Base-by-base conservation (phyloP, 2,113 vertebrate genomes). In the Barbus barbus region DNA sequence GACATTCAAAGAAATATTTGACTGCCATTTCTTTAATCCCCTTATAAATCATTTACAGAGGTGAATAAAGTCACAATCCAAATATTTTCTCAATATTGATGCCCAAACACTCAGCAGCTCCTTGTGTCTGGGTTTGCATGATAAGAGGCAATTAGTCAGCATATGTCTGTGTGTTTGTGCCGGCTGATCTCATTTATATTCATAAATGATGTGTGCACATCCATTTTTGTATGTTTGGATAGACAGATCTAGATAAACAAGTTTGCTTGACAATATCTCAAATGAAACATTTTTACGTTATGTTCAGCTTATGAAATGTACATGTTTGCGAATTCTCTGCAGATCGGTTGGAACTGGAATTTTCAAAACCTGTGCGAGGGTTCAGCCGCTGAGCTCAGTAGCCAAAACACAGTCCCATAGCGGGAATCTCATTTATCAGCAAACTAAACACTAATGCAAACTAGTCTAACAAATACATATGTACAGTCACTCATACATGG, bases 111-210 rank as follows among this genome's bases (percentile, higher is more conserved):
- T 74, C 71, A 7, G 1, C 18, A 46, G 71, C 12, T 20, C 48
- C 75, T 36, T 31, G 28, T 36, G 75, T 58, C 75, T 77, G 75
- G 51, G 46, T 77, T 36, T 77, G 48, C 48, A 53, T 77, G 74
- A 77, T 77, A 77, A 77, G 74, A 77, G 28, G 28, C n/a, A 53
- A 77, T 77, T 77, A 77, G 46, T 9, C 75, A 14, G 75, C 46
- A 46, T 48, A 48, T 51, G 44, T 48, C 26, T 74, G 48, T 56
- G 74, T 31, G 26, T 76, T 76, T 53, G 74, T 56, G 28, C 48
- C 1, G 48, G 4, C 0, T n/a, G 31, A 77, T 28, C 51, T 77
- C 28, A 77, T 77, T 58, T 77, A 51, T 36, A n/a, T 53, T 77
- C 26, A 53, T 58, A 56, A 0, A 14, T 33, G 24, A 28, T 56